Conservation (phyloP, 1,140 invertebrate genomes). For the Ceratina calcarata region DNA sequence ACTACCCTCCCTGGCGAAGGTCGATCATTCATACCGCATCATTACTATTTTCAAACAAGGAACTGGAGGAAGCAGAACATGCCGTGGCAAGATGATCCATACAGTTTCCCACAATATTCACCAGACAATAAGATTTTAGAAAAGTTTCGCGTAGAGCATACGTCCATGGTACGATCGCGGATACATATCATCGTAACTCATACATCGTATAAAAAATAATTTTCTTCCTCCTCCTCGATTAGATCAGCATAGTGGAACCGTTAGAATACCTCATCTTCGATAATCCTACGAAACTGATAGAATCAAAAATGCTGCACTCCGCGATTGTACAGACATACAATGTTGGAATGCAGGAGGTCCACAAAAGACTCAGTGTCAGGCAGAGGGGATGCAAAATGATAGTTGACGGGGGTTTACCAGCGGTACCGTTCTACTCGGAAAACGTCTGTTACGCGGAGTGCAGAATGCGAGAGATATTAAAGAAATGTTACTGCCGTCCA, state of each 20-base stretch:
- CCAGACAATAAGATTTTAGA: too few species aligned
- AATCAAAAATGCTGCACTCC: neutral
- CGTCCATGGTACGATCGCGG: neutral
- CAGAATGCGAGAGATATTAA: constrained; percentile 46
- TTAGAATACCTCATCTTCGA: neutral
- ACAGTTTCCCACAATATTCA: too few species aligned
- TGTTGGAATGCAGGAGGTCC: too few species aligned
- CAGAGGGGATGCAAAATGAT: constrained; percentile 62
- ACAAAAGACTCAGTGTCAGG: constrained; percentile 25
- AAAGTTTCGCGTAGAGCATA: neutral
- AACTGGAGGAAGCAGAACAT: too few species aligned
- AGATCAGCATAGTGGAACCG: neutral
- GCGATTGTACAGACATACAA: neutral
- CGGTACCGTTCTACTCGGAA: constrained; percentile 57
- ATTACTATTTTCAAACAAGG: neutral
- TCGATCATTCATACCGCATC: too few species aligned
- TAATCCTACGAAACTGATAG: neutral
- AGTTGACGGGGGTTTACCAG: constrained; percentile 51
- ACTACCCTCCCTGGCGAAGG: too few species aligned
- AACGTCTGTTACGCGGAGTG: constrained; percentile 62
- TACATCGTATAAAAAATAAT: neutral
- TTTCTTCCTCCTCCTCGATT: too few species aligned
- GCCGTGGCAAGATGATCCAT: too few species aligned
- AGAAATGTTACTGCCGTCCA: constrained; percentile 59
- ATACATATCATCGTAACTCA: too few species aligned